Conservation (phyloP, 2,113 vertebrate species). For the Proteles cristata region DNA sequence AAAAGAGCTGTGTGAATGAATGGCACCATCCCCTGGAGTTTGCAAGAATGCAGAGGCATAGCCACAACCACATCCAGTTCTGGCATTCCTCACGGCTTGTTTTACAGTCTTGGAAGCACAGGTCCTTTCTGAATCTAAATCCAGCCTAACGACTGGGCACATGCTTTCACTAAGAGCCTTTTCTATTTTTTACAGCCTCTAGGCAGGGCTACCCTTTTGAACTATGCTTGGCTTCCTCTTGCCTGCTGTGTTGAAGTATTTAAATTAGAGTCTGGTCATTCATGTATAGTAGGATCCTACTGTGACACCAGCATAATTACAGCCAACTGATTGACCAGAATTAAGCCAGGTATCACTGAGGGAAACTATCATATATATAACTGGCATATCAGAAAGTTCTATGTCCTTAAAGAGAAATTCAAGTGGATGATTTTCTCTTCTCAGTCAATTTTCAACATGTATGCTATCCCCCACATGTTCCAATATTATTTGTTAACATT, state of each 20-base stretch:
- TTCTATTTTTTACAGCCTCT: not conserved
- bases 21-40: not conserved
- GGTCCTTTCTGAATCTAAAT: not conserved
- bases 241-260: not conserved
- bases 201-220: not conserved
- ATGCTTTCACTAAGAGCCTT: not conserved
- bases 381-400: not conserved
- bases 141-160: not conserved
- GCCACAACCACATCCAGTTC: not conserved
- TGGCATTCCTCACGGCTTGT: not conserved
- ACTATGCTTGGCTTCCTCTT: not conserved
- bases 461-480: not conserved
- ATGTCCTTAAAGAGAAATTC: not conserved
- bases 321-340: not conserved
- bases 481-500: not conserved
- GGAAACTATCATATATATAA: not conserved
- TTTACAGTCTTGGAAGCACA: not conserved
- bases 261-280: slow-evolving; percentile 4
- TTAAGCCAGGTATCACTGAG: not conserved
- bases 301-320: not conserved
- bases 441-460: not conserved
- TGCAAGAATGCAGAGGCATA: not conserved
- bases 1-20: not conserved
- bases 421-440: not conserved
- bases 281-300: not conserved